These are phyloP conservation scores for Brachionus calyciflorus DNA, from an alignment of 1,140 invertebrate genomes.

Conservation along the genomic window DNA sequence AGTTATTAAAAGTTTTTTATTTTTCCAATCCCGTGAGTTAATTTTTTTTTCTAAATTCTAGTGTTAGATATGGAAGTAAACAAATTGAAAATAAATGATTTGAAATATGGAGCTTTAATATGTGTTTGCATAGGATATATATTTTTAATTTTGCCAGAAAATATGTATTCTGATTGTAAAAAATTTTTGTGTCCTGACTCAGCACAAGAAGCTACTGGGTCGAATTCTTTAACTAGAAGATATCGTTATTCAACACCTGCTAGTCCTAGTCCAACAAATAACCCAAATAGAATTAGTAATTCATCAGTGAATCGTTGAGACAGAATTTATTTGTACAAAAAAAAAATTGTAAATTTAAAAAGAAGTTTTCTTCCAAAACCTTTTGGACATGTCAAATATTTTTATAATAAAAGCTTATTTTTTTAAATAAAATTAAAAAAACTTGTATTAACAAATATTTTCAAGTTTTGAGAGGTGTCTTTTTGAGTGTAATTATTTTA, in stretches of 20 bases:
- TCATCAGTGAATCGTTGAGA: neutral
- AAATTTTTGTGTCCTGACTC: slow-evolving; percentile 1
- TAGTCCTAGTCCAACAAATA: slow-evolving; percentile 12
- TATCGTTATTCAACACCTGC: slow-evolving; percentile 30
- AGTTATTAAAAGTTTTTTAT: neutral
- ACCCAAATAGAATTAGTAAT: neutral
- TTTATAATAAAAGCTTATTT: no score
- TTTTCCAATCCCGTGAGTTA: neutral
- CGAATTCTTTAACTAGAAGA: slow-evolving; percentile 17
- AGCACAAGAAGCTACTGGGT: neutral
- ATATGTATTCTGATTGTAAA: slow-evolving; percentile 34
- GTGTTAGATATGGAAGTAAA: slow-evolving; percentile 10
- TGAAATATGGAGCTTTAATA: slow-evolving; percentile 25
- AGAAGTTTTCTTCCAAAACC: no score
- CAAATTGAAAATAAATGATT: neutral
- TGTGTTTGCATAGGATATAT: slow-evolving; percentile 27
- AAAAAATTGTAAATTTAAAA: no score
- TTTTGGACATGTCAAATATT: no score
- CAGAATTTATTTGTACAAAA: no score
- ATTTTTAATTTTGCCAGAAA: slow-evolving; percentile 13
- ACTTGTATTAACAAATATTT: no score
- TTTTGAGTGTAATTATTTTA: no score
- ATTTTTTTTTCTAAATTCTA: slow-evolving; percentile 7
- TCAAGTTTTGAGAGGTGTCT: no score
- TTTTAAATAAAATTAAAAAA: no score